Evolutionary conservation across 2,797 vertebrate genomes (phyloP).

Genomic region (Acipenser transmontanus): DNA sequence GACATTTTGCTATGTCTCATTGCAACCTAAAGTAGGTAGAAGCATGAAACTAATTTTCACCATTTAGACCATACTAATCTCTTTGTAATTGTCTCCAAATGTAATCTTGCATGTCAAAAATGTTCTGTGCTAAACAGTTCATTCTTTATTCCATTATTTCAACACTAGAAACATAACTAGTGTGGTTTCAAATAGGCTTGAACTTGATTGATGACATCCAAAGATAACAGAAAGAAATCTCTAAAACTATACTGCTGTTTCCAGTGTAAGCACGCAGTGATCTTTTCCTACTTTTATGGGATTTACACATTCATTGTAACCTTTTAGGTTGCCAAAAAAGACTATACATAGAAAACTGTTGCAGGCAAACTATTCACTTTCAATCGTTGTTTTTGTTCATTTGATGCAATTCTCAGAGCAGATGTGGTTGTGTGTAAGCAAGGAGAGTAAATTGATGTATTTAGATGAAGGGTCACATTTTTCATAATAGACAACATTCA

Average conservation of each 20-base stretch:
- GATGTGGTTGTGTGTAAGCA: too few relatives aligned
- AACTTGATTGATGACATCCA: slow-evolving; percentile 30
- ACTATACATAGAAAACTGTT: slow-evolving; percentile 20
- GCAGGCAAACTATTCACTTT: slow-evolving; percentile 34
- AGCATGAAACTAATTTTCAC: slow-evolving; percentile 6
- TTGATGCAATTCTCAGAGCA: too few relatives aligned
- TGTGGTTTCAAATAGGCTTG: slow-evolving; percentile 20
- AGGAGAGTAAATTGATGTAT: too few relatives aligned
- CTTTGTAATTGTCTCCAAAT: slow-evolving; percentile 12
- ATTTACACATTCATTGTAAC: slow-evolving; percentile 48
- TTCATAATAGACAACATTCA: too few relatives aligned
- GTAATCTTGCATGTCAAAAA: slow-evolving; percentile 17
- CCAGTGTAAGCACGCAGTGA: slow-evolving; percentile 35
- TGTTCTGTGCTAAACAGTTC: background rate
- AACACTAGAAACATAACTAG: slow-evolving; percentile 7
- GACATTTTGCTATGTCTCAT: slow-evolving; percentile 6
- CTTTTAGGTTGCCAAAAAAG: slow-evolving; percentile 34
- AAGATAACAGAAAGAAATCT: slow-evolving; percentile 51
- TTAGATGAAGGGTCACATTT: too few relatives aligned
- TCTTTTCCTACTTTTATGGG: slow-evolving; percentile 40
- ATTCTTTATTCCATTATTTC: slow-evolving; percentile 1
- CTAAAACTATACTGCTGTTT: slow-evolving; percentile 45
- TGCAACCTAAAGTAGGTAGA: background rate
- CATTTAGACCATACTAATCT: slow-evolving; percentile 7
- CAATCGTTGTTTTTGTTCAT: slow-evolving; percentile 12